Evolutionary conservation across 2,888 invertebrate species (phyloP), one percentile per base, ranked within the genome.

Genomic region (Caenorhabditis macrosperma): DNA sequence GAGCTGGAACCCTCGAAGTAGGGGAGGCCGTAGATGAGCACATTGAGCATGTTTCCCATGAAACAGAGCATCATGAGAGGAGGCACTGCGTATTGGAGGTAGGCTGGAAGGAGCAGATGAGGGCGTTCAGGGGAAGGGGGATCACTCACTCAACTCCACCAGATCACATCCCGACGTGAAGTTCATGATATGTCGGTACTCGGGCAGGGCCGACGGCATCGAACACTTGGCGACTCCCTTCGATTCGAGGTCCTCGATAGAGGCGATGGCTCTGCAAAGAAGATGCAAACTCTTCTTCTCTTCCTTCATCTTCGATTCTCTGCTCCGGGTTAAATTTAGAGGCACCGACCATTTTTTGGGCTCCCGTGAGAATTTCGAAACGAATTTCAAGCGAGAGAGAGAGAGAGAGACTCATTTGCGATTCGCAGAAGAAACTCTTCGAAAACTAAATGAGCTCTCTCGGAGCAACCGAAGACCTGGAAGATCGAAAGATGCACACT

Each of bases 1-100:
- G 87, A 85, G 33, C 83, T 85, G 46, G 82, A 82, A 7, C 88
- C 89, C 50, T 88, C 86, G 57, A 89, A 89, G 68, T 88, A 89
- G 9, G 88, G 85, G 22, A 89, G 82, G 24, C 82, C 82, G 72
- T 89, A 89, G 77, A 89, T 87, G 54, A 89, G 74, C n/a, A 89
- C 74, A 22, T 87, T 88, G 50, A 89, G 72, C 66, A 86, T 74
- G 68, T 89, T 89, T 30, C 89, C 88, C 17, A 86, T 63, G 22
- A 88, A 78, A 67, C 88, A 88, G 17, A 89, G 66, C 12, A 88
- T 48, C 82, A 85, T 86, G 30, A 89, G 77, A 0, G 86, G 67
- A 9, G 89, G 89, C 0, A 89, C 77, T 0, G 79, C 82, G 54
- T 81, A 88, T 48, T 81, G 83, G 17, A 85, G 79, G 9, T 83